Evolutionary conservation across 2,113 vertebrate species (phyloP), one percentile per base, ranked within the genome.

Genomic region (Cochlearius cochlearius): DNA sequence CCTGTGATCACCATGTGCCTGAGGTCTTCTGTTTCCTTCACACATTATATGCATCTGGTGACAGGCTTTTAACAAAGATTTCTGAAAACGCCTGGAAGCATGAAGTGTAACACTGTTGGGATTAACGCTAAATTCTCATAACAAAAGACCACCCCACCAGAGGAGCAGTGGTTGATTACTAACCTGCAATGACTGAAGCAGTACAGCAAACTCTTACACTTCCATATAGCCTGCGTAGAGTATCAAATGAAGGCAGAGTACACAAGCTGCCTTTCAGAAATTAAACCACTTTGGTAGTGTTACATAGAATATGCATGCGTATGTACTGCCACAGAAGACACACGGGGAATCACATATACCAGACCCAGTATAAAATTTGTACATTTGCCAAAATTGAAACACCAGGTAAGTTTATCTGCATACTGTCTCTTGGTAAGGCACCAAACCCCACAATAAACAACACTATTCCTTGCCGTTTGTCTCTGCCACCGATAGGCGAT

Each of bases 401-500:
- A 79, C 11, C 15, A 9, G 36, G 45, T 73, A 69, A 49, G 59
- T 77, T 78, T 68, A 76, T 53, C 45, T 55, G 22, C 38, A 63
- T 23, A 29, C 9, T 10, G 9, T 25, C 50, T 76, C 36, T 91
- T 56, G 12, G 18, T 80, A 79, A 81, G 84, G 36, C 21, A 85
- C 14, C 8, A 55, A 75, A 52, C 1, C 5, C 15, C 34, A 49
- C 74, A 67, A 39, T 34, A 94, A 87, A 58, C 63, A 95, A 80
- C 32, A 43, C 25, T 62, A 38, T 30, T 69, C 68, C 72, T 43
- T 83, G 53, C 7, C 79, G 27, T 19, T 73, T 66, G 32, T 74
- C 78, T 80, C 27, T 66, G 23, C 34, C 41, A 76, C 30, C 0
- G 9, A 73, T 20, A 76, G 0, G 1, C 0, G 4, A 76, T 41